phyloP scores from a whole-genome alignment of 2,797 vertebrate genomes.

The Oreonectes daqikongensis region DNA sequence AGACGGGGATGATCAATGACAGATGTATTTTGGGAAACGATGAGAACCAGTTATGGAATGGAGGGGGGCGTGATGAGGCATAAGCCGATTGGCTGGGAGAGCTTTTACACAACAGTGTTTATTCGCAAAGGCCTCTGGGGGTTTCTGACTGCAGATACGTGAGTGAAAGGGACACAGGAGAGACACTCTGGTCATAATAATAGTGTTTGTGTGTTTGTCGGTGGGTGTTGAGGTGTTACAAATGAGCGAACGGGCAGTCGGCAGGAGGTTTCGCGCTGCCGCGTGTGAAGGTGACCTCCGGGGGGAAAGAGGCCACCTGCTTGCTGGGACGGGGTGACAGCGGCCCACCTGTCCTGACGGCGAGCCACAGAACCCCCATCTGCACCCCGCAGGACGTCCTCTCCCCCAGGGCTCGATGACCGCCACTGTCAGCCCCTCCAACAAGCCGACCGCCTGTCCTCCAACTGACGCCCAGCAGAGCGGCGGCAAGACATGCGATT shows the following conservation, averaged over 20 bases:
- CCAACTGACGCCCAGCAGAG: conserved; percentile 51
- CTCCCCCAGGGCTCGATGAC: conserved; percentile 72
- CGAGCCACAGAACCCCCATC: conserved; percentile 69
- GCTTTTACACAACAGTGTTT: conserved; percentile 11
- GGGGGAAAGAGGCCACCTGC: conserved; percentile 77
- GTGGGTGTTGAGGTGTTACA: conserved; percentile 35
- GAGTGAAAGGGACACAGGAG: not conserved
- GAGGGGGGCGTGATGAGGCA: not conserved
- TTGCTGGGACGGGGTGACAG: conserved; percentile 79
- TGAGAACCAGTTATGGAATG: not conserved
- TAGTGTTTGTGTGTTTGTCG: conserved; percentile 32
- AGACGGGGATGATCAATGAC: conserved; percentile 77
- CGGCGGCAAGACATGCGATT: conserved; percentile 35
- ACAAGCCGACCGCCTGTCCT: conserved; percentile 66
- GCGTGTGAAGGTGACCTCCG: conserved; percentile 76
- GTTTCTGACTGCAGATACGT: not conserved
- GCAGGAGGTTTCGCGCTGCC: conserved; percentile 38
- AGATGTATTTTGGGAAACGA: conserved; percentile 48
- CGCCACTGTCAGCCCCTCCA: conserved; percentile 72
- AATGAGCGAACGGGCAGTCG: conserved; percentile 22
- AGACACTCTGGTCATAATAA: conserved; percentile 19
- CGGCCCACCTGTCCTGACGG: conserved; percentile 79
- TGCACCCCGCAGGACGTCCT: conserved; percentile 67
- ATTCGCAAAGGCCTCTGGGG: conserved; percentile 1
- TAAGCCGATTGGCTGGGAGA: not conserved